These are phyloP conservation scores for Oryzias woworae DNA, from an alignment of 2,113 vertebrate genomes.

Conservation along the genomic window DNA sequence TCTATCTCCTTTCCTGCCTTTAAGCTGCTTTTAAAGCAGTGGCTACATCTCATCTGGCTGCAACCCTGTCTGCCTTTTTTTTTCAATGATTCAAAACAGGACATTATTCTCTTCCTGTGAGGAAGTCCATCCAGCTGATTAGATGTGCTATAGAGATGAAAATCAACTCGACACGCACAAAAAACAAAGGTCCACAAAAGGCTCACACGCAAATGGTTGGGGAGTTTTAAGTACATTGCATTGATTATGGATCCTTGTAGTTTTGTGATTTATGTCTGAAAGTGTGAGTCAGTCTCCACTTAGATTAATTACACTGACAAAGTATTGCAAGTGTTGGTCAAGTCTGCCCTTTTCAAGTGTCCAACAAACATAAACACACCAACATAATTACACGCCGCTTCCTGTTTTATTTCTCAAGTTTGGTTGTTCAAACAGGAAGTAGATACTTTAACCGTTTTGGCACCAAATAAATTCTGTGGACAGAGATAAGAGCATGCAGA, in stretches of 20 bases:
- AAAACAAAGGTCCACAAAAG: conserved; percentile 9
- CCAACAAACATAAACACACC: neutral
- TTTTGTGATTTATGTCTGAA: conserved; percentile 32
- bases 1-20: neutral
- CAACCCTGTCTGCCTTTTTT: conserved; percentile 32
- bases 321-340: neutral
- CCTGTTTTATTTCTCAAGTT: conserved; percentile 35
- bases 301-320: conserved; percentile 48
- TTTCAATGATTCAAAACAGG: conserved; percentile 57
- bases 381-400: conserved; percentile 8
- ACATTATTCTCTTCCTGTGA: conserved; percentile 45
- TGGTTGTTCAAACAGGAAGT: conserved; percentile 54
- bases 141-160: conserved; percentile 39
- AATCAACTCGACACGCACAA: conserved; percentile 12
- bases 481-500: neutral
- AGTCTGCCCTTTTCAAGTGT: conserved; percentile 1
- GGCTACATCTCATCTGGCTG: neutral
- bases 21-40: neutral
- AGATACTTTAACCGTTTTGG: conserved; percentile 24
- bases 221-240: conserved; percentile 39
- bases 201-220: conserved; percentile 6
- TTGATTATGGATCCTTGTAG: conserved; percentile 33
- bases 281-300: conserved; percentile 38
- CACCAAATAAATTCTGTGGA: neutral
- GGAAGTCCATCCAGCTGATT: conserved; percentile 57